phyloP scores from a whole-genome alignment of 2,797 vertebrate species.

The Tarsius wallacei region DNA sequence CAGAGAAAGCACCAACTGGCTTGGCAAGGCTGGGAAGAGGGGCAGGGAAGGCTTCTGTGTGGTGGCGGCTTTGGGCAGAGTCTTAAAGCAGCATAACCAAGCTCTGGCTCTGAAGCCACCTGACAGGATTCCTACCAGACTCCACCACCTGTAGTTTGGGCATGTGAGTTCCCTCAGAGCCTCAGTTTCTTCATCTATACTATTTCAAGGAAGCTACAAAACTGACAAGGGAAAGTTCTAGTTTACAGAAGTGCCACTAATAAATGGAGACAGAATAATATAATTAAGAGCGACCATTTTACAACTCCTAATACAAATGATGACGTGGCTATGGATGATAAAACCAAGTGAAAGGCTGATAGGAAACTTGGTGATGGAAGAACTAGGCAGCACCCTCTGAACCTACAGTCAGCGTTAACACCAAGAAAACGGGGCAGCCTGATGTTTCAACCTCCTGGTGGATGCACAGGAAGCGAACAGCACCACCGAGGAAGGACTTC shows the following conservation, averaged over 20 bases:
- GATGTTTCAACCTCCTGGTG: not conserved
- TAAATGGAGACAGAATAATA: not conserved
- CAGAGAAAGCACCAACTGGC: not conserved
- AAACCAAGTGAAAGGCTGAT: not conserved
- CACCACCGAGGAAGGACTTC: not conserved
- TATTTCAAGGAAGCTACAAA: not conserved
- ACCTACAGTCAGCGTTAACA: not conserved
- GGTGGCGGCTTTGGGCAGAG: not conserved
- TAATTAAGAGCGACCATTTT: not conserved
- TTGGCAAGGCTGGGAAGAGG: not conserved
- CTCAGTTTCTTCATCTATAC: not conserved
- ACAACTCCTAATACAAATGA: not conserved
- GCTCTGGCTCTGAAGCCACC: not conserved
- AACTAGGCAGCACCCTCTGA: not conserved
- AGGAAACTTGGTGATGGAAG: not conserved
- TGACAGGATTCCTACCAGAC: not conserved
- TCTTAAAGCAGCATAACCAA: not conserved
- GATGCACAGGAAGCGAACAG: not conserved
- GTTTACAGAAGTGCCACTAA: not conserved
- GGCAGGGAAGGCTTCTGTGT: not conserved
- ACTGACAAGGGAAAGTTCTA: not conserved
- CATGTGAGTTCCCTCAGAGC: not conserved
- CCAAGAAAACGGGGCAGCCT: not conserved
- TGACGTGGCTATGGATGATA: not conserved
- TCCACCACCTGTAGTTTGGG: not conserved